Base-by-base conservation (phyloP, 1,140 invertebrate genomes). In the Hylaeus anthracinus region DNA sequence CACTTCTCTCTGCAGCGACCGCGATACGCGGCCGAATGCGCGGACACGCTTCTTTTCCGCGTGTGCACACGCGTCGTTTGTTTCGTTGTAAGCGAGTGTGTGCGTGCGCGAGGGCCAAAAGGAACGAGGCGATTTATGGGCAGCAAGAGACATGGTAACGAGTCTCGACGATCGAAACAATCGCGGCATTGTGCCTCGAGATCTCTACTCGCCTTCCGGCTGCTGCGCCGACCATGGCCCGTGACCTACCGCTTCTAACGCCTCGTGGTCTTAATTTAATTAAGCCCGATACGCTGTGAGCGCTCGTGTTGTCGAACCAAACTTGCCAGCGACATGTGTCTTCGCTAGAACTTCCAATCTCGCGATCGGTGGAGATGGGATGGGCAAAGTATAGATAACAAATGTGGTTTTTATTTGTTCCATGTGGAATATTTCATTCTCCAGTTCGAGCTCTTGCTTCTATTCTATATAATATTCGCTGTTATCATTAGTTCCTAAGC, bases 51-150 rank as follows among this genome's bases (percentile, higher is more conserved):
- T 55, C 72, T 70, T 58, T 81, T 51, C 78, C 55, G 69, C 14
- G 41, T 5, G 4, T 14, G 39, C 15, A 15, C 0, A 45, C 26
- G 41, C 3, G 37, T 45, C 51, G 9, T 56, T n/a, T 3, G 15
- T 56, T 15, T 15, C 56, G n/a, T 8, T n/a, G n/a, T 5, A 15
- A 15, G 61, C 4, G 14, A 41, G 45, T 63, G 55, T 58, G 48
- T 12, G 43, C 71, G 26, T 26, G 26, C 26, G 26, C 26, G 26
- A 26, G 26, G 72, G 53, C 67, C 70, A 65, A 45, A 77, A 64
- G 73, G 70, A 83, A 81, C 79, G 63, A 72, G 78, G 53, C 87
- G 87, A 89, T 88, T 88, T 89, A 88, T 67, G 87, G 88, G 69
- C 77, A 74, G 75, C 80, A 79, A 83, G 69, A 80, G 75, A 85